A percentile compares a stretch with the other conserved stretches of the same genome.
These are phyloP conservation scores for Etheostoma nigrum DNA, from an alignment of 2,797 vertebrate genomes.

Conservation along the genomic window DNA sequence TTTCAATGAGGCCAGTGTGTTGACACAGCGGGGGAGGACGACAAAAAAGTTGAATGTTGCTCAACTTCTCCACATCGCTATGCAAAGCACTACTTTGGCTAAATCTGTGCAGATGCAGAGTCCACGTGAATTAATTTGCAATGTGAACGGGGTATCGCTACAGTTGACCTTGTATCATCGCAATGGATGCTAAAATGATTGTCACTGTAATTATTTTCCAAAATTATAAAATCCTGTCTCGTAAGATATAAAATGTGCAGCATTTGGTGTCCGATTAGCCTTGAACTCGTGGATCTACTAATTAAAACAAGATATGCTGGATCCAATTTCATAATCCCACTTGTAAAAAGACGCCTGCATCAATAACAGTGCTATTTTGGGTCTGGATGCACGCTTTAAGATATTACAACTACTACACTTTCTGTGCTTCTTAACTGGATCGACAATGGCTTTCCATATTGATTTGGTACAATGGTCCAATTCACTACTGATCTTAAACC, in stretches of 20 bases:
- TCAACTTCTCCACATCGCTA: constrained; percentile 15
- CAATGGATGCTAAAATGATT: not conserved
- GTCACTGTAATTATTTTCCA: not conserved
- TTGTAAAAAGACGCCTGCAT: not conserved
- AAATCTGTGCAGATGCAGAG: not conserved
- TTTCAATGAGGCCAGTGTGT: constrained; percentile 13
- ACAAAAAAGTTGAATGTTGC: constrained; percentile 4
- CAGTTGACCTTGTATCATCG: not conserved
- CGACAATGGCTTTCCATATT: constrained; percentile 1
- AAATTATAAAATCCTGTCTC: not conserved
- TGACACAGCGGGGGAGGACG: not conserved
- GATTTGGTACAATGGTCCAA: constrained; percentile 20
- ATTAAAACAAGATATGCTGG: not conserved
- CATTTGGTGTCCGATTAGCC: not conserved
- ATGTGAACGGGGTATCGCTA: not conserved
- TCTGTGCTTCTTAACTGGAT: constrained; percentile 3
- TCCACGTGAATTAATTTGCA: not conserved
- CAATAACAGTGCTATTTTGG: constrained; percentile 26
- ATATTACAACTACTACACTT: not conserved
- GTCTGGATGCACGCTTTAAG: not conserved
- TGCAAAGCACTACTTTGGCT: not conserved
- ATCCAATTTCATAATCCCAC: not conserved
- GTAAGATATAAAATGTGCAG: not conserved
- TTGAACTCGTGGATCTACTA: not conserved
- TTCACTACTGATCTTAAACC: constrained; percentile 10